Percentiles rank a stretch among this genome's conserved stretches.
phyloP scores from a whole-genome alignment of 1,140 invertebrate genomes.

The Drosophila teissieri region DNA sequence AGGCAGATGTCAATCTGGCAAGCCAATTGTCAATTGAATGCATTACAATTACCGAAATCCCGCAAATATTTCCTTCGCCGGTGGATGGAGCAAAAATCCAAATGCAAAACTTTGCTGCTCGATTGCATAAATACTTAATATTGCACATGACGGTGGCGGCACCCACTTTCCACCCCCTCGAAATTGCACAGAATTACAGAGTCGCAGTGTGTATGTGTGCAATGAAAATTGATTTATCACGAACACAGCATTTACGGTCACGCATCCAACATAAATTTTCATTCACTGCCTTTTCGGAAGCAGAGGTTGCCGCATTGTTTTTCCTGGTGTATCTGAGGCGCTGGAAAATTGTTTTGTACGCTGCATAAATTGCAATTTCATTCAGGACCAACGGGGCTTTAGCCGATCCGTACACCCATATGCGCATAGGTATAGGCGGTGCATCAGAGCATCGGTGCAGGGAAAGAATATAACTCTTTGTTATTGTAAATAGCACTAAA shows the following conservation, averaged over 20 bases:
- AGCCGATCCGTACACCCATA: constrained; percentile 22
- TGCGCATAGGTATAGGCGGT: constrained; percentile 15
- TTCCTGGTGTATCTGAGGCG: constrained; percentile 47
- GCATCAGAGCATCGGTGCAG: constrained; percentile 22
- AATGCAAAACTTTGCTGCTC: constrained; percentile 49
- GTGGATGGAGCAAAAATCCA: constrained; percentile 27
- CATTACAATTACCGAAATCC: constrained; percentile 74
- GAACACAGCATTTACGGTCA: constrained; percentile 80
- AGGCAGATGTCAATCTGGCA: constrained; percentile 68
- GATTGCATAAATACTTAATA: constrained; percentile 74
- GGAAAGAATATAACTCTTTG: constrained; percentile 13
- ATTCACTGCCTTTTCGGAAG: constrained; percentile 75
- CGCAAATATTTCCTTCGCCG: constrained; percentile 70
- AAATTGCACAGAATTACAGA: constrained; percentile 79
- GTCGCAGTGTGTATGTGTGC: constrained; percentile 63
- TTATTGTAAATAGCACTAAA: constrained; percentile 27
- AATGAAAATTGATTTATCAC: constrained; percentile 83
- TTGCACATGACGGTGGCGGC: constrained; percentile 37
- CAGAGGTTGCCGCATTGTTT: constrained; percentile 36
- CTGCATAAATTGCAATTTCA: constrained; percentile 75
- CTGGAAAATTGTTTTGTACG: constrained; percentile 73
- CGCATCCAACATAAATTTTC: constrained; percentile 81
- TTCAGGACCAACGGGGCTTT: constrained; percentile 39
- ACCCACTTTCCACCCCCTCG: not conserved
- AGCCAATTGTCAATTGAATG: constrained; percentile 76